Evolutionary conservation across 2,797 vertebrate genomes (phyloP).

Genomic region (Hypotaenidia philippensis): DNA sequence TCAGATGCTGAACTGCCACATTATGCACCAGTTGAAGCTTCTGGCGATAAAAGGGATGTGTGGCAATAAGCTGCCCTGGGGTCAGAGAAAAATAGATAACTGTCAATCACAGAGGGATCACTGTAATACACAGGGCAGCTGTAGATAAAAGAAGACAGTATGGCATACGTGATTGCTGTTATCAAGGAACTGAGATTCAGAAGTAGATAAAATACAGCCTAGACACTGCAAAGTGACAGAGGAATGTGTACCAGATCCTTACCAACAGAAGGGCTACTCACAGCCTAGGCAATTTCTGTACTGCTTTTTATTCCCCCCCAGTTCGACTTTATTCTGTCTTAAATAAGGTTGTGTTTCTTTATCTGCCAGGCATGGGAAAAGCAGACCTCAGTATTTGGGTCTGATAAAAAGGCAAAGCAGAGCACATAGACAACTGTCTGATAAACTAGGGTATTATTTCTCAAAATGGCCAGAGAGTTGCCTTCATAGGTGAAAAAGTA

Average conservation of each 20-base stretch:
- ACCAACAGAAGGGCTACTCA: background rate
- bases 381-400: background rate
- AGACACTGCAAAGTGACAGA: background rate
- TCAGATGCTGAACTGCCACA: background rate
- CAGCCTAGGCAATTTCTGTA: background rate
- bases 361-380: background rate
- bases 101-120: slow-evolving; percentile 29
- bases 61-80: slow-evolving; percentile 36
- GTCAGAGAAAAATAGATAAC: slow-evolving; percentile 33
- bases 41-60: background rate
- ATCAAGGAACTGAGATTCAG: slow-evolving; percentile 7
- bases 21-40: slow-evolving; percentile 23
- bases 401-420: background rate
- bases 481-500: background rate
- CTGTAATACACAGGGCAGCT: background rate
- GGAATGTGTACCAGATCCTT: background rate
- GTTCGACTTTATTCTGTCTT: background rate
- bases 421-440: background rate
- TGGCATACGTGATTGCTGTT: background rate
- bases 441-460: background rate
- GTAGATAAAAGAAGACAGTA: background rate
- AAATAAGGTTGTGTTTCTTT: background rate
- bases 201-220: background rate
- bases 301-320: background rate
- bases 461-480: background rate